A percentile compares a stretch with the other conserved stretches of the same genome.
These are phyloP conservation scores for Sialis lutaria DNA, from an alignment of 2,888 invertebrate genomes.

Conservation along the genomic window DNA sequence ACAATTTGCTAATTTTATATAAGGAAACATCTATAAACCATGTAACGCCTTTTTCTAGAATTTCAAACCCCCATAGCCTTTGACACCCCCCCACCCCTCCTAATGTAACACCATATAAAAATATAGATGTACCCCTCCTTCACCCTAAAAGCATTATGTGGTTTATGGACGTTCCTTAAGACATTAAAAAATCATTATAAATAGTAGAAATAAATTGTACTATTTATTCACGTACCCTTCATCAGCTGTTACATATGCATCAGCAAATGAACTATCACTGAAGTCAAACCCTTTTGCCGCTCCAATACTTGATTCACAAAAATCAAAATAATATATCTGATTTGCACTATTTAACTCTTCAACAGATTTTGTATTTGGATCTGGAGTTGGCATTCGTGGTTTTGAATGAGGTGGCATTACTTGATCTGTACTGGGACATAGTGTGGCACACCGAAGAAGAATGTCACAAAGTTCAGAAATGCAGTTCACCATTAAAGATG, in stretches of 20 bases:
- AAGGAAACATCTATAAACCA: no score
- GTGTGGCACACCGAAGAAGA: conserved; percentile 33
- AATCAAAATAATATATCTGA: no score
- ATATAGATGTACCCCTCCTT: no score
- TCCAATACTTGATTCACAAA: not conserved
- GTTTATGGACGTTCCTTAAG: no score
- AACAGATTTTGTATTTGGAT: conserved; percentile 18
- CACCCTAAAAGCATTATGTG: no score
- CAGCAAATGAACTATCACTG: conserved; percentile 13
- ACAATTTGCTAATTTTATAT: not conserved
- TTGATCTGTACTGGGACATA: conserved; percentile 30
- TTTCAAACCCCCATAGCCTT: no score
- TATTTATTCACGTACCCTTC: conserved; percentile 38
- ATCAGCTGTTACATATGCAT: conserved; percentile 31
- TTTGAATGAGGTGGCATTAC: conserved; percentile 31
- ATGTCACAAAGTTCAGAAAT: conserved; percentile 31
- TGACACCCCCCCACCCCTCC: no score
- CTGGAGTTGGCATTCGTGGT: conserved; percentile 19
- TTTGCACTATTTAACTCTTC: conserved; percentile 2
- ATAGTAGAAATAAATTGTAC: not conserved
- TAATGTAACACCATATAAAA: no score
- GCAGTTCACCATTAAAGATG: not conserved
- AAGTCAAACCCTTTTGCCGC: conserved; percentile 1
- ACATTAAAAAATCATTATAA: no score
- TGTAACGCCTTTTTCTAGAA: no score